These are phyloP conservation scores for Maniola hyperantus DNA, from an alignment of 2,888 invertebrate genomes.

Conservation along the genomic window DNA sequence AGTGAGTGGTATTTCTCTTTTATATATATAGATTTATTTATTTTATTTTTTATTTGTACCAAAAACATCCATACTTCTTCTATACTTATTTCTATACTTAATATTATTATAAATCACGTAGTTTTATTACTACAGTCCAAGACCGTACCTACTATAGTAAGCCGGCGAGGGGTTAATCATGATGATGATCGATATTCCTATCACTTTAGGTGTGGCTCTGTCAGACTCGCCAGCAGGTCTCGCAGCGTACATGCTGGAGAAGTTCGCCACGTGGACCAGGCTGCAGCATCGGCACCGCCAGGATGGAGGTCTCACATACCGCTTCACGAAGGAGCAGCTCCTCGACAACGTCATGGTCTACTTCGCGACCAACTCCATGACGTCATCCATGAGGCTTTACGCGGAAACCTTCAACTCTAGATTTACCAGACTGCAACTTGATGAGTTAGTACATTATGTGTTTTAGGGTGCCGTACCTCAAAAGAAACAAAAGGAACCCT, in stretches of 20 bases:
- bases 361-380: conserved; percentile 88
- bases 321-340: conserved; percentile 86
- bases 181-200: not conserved
- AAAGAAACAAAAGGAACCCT: too few species aligned
- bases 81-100: too few species aligned
- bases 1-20: too few species aligned
- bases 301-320: conserved; percentile 86
- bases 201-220: conserved; percentile 41
- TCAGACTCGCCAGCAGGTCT: conserved; percentile 89
- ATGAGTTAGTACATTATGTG: conserved; percentile 68
- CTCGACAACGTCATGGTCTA: conserved; percentile 79
- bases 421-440: conserved; percentile 53
- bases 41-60: too few species aligned
- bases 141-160: too few species aligned
- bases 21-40: too few species aligned
- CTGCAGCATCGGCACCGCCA: conserved; percentile 56
- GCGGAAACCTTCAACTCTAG: conserved; percentile 81
- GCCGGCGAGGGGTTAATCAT: not conserved
- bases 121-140: too few species aligned
- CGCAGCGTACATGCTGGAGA: conserved; percentile 92
- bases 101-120: too few species aligned
- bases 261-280: conserved; percentile 90
- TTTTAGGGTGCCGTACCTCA: too few species aligned
- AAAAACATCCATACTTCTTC: too few species aligned
- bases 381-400: conserved; percentile 89